Conservation (phyloP, 1,140 invertebrate genomes). For the Ips nitidus region DNA sequence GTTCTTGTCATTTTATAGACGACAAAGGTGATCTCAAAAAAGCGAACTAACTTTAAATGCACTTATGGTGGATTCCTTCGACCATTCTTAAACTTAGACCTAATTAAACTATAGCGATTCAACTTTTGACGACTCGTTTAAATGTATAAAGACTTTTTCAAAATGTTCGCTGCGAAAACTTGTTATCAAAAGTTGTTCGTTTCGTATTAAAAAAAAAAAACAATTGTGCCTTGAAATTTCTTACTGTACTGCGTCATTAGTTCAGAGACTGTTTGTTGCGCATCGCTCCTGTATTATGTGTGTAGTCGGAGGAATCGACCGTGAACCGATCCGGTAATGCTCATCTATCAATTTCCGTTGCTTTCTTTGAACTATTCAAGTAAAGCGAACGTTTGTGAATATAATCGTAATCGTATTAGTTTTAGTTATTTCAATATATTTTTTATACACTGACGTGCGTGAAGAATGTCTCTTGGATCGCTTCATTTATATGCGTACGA, state of each 20-base stretch:
- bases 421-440: conserved; percentile 28
- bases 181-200: conserved; percentile 8
- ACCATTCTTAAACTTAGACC: background rate
- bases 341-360: no score
- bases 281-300: conserved; percentile 2
- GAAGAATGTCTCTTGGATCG: conserved; percentile 12
- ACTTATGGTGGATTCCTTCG: no score
- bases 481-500: conserved; percentile 17
- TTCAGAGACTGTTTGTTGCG: conserved; percentile 6
- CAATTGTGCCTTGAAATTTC: conserved; percentile 24
- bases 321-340: no score
- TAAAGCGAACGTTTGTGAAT: conserved; percentile 24
- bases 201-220: conserved; percentile 15
- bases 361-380: conserved; percentile 10
- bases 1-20: no score
- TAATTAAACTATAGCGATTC: background rate
- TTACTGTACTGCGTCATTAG: conserved; percentile 14
- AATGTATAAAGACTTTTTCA: background rate
- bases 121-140: background rate
- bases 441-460: conserved; percentile 24
- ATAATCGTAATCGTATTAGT: conserved; percentile 25
- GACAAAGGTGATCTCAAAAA: no score
- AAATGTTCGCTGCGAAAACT: background rate
- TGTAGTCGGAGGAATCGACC: background rate
- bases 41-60: no score